Base-by-base conservation (phyloP, 2,113 vertebrate species). In the Istiophorus platypterus region DNA sequence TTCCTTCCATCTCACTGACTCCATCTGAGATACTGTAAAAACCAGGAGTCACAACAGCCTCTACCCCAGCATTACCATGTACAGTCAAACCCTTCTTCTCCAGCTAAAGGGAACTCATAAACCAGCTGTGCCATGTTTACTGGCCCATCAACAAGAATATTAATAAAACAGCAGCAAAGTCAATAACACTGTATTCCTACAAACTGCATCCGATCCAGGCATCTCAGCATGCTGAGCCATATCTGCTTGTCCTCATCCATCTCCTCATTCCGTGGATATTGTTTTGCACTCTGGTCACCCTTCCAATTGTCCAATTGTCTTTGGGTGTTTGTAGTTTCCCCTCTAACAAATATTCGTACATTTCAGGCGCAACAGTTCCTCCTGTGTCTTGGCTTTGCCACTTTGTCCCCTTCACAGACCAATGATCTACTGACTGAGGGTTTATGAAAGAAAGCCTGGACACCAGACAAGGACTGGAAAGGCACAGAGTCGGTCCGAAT, bases 1-100 rank as follows among this genome's bases (percentile, higher is more conserved):
- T 92, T 93, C 90, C 88, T 86, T 92, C 89, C 85, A 84, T 74
- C 74, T 85, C 66, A 56, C 20, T 14, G 42, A 72, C 72, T 86
- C 83, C 78, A 78, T 75, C 67, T 0, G 73, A 86, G 77, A 82
- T 62, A 76, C 82, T 18, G 82, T 69, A 79, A 88, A 81, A 85
- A 62, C 20, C 77, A 71, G 77, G 82, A 87, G 66, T 64, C 39
- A 24, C 70, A 73, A 65, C 78, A 57, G 59, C 77, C 42, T 80
- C 76, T 2, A 24, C 63, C 68, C 63, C 80, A 80, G 78, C 67
- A 49, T 72, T 57, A 82, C 69, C 80, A 84, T 81, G 72, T 86
- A 85, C 34, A 87, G 85, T 52, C 76, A 85, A 61, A 68, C 14
- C 47, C 66, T 75, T 37, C 42, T 57, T 61, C 42, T 78, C 71